A percentile compares a stretch with the other conserved stretches of the same genome.
These are phyloP conservation scores for Notamacropus eugenii DNA, from an alignment of 2,797 vertebrate species.

Conservation along the genomic window DNA sequence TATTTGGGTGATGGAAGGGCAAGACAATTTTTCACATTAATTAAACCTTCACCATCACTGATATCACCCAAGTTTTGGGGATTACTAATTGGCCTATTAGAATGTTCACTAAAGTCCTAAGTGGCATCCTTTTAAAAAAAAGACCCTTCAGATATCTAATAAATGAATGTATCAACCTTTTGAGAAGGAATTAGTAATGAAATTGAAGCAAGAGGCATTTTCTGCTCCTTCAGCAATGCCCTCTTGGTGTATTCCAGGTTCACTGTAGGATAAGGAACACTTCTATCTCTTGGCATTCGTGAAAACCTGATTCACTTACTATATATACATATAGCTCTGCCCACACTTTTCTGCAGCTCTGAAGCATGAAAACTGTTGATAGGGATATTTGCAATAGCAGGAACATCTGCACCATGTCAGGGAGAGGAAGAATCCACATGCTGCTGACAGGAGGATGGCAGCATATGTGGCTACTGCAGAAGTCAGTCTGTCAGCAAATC, in stretches of 20 bases:
- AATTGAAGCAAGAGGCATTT: not conserved
- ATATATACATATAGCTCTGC: not conserved
- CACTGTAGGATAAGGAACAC: not conserved
- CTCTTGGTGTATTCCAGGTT: conserved; percentile 1
- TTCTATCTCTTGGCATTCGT: not conserved
- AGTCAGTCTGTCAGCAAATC: not conserved
- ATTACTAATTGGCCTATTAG: not conserved
- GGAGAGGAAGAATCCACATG: not conserved
- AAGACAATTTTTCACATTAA: not conserved
- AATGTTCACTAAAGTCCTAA: not conserved
- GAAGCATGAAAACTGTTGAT: not conserved
- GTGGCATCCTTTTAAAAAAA: conserved; percentile 8
- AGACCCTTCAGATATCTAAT: not conserved
- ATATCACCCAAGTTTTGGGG: not conserved
- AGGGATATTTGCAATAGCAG: not conserved
- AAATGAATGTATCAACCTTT: conserved; percentile 23
- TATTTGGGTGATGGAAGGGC: not conserved
- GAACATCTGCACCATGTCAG: not conserved
- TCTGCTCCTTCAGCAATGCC: not conserved
- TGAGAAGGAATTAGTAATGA: conserved; percentile 33
- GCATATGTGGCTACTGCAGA: not conserved
- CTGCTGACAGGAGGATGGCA: not conserved
- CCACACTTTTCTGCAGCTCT: not conserved
- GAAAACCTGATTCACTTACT: not conserved
- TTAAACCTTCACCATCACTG: not conserved